Evolutionary conservation across 2,888 invertebrate genomes (phyloP).

Genomic region (Megalurothrips usitatus): DNA sequence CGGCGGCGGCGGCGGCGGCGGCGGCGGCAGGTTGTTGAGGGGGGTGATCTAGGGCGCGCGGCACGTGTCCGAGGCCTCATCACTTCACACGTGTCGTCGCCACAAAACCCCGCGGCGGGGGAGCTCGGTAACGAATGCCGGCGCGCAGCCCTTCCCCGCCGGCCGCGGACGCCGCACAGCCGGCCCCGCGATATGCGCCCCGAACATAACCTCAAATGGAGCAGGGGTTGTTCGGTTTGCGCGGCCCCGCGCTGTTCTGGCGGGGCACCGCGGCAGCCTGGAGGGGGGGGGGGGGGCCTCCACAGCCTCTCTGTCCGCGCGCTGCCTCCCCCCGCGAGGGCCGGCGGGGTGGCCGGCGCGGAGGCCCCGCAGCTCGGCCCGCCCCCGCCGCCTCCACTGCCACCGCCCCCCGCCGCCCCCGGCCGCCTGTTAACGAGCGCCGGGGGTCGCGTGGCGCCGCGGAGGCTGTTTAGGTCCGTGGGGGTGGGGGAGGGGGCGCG

Average conservation of each 20-base stretch:
- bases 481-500: not conserved
- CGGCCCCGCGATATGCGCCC: too few species aligned
- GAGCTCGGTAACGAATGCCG: too few species aligned
- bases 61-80: slow-evolving; percentile 31
- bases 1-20: not conserved
- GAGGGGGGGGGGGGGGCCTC: too few species aligned
- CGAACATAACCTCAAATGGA: too few species aligned
- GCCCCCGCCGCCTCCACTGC: not conserved
- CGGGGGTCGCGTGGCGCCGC: not conserved
- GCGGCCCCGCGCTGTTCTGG: too few species aligned
- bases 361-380: not conserved
- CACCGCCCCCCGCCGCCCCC: not conserved
- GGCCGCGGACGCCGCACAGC: slow-evolving; percentile 19
- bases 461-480: slow-evolving; percentile 1
- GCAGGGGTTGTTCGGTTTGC: too few species aligned
- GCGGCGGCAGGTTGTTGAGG: not conserved
- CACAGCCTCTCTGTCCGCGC: too few species aligned
- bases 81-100: slow-evolving; percentile 1
- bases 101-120: not conserved
- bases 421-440: not conserved
- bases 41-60: not conserved
- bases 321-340: too few species aligned
- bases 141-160: too few species aligned
- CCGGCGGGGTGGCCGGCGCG: not conserved
- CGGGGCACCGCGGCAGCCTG: too few species aligned